These are phyloP conservation scores for Abramis brama DNA, from an alignment of 2,113 vertebrate species.

Conservation along the genomic window DNA sequence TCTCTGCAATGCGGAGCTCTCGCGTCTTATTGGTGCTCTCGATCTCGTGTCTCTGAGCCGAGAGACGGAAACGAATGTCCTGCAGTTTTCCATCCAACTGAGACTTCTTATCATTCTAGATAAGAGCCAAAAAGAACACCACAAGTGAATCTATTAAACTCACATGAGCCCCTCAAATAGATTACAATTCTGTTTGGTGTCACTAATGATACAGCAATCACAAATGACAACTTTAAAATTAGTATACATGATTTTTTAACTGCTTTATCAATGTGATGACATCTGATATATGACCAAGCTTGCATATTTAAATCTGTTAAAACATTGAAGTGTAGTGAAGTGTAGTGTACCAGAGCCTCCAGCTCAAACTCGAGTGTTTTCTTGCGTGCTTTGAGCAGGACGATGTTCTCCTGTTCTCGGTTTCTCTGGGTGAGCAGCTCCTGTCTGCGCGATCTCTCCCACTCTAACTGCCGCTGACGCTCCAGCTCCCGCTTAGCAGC, in stretches of 20 bases:
- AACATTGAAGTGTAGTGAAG: neutral
- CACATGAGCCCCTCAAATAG: neutral
- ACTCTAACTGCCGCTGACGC: conserved; percentile 93
- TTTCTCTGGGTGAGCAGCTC: conserved; percentile 95
- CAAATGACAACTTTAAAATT: neutral
- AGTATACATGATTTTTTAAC: neutral
- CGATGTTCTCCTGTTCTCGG: conserved; percentile 95
- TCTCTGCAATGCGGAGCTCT: conserved; percentile 93
- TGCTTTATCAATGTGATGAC: neutral
- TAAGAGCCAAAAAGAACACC: neutral
- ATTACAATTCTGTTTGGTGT: neutral
- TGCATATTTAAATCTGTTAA: neutral
- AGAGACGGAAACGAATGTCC: conserved; percentile 90
- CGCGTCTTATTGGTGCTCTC: conserved; percentile 95
- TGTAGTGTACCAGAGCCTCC: conserved; percentile 87
- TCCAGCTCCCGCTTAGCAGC: conserved; percentile 95
- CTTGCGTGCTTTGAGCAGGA: conserved; percentile 94
- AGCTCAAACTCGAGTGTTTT: conserved; percentile 97
- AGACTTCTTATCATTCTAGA: conserved; percentile 92
- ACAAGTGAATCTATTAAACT: conserved; percentile 20
- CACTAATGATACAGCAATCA: neutral
- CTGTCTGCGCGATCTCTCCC: conserved; percentile 94
- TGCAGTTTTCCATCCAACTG: conserved; percentile 96
- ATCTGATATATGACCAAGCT: neutral
- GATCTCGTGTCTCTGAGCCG: conserved; percentile 90